Conservation (phyloP, 2,113 vertebrate genomes). For the Centrocercus urophasianus region DNA sequence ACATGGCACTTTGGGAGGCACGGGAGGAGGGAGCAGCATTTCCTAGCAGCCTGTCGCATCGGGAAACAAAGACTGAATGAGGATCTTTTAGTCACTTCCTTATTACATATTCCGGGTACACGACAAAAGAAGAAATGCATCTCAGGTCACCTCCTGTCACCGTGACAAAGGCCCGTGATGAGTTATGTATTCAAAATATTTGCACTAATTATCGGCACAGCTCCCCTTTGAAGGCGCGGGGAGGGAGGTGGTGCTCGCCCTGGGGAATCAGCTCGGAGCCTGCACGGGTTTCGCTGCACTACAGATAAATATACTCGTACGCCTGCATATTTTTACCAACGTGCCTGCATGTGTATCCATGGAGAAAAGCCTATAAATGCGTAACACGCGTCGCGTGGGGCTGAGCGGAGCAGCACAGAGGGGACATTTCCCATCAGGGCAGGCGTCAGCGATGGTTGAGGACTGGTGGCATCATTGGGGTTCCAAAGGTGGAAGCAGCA, state of each 20-base stretch:
- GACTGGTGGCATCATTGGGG: background rate
- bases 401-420: background rate
- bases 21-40: slow-evolving; percentile 45
- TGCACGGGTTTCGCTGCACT: background rate
- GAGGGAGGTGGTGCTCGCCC: slow-evolving; percentile 38
- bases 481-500: background rate
- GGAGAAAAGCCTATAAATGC: slow-evolving; percentile 70
- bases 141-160: slow-evolving; percentile 66
- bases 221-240: slow-evolving; percentile 34
- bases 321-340: slow-evolving; percentile 58
- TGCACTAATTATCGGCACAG: slow-evolving; percentile 60
- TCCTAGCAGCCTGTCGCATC: slow-evolving; percentile 34
- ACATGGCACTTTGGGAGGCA: background rate
- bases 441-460: fast-evolving
- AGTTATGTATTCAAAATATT: slow-evolving; percentile 72
- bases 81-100: slow-evolving; percentile 63
- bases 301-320: slow-evolving; percentile 55
- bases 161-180: slow-evolving; percentile 47
- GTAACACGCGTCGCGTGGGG: slow-evolving; percentile 13
- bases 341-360: slow-evolving; percentile 57
- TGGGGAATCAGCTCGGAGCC: slow-evolving; percentile 47
- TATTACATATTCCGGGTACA: slow-evolving; percentile 47
- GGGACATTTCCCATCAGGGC: background rate
- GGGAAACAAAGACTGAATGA: slow-evolving; percentile 53
- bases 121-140: slow-evolving; percentile 47